Evolutionary conservation across 2,113 vertebrate genomes (phyloP).

Genomic region (Bagarius yarrelli): DNA sequence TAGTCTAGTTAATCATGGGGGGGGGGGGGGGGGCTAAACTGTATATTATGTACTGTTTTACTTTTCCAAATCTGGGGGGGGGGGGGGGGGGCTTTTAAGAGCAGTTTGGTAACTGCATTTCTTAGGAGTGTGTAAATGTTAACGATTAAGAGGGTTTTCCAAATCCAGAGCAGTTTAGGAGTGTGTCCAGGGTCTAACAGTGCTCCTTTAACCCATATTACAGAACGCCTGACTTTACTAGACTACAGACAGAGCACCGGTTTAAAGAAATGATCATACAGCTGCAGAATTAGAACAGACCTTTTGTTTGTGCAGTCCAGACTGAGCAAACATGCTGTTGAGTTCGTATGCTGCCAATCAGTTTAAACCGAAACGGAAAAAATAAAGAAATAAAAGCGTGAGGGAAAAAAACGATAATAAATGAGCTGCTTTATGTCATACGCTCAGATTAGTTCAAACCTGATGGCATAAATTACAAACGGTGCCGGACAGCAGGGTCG

Average conservation of each 20-base stretch:
- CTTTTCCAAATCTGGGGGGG: too few species aligned
- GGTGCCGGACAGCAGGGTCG: constrained; percentile 31
- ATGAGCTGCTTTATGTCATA: background rate
- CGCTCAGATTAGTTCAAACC: background rate
- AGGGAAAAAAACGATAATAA: background rate
- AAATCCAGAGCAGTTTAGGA: too few species aligned
- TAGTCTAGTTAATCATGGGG: too few species aligned
- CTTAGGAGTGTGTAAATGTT: background rate
- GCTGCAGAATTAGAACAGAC: background rate
- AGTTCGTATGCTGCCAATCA: background rate
- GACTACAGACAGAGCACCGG: background rate
- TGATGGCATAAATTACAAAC: background rate
- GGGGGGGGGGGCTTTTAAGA: too few species aligned
- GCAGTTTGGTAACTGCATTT: too few species aligned
- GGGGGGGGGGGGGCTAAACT: too few species aligned
- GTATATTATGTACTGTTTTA: too few species aligned
- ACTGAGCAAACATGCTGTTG: too few species aligned
- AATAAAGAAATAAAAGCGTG: background rate
- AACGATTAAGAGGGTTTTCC: too few species aligned
- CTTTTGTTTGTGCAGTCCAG: background rate
- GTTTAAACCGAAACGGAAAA: constrained; percentile 10
- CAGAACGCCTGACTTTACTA: background rate
- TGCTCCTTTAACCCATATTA: background rate
- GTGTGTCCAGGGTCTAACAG: too few species aligned
- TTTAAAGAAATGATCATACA: background rate